Base-by-base conservation (phyloP, 2,113 vertebrate genomes). In the Paralichthys olivaceus region DNA sequence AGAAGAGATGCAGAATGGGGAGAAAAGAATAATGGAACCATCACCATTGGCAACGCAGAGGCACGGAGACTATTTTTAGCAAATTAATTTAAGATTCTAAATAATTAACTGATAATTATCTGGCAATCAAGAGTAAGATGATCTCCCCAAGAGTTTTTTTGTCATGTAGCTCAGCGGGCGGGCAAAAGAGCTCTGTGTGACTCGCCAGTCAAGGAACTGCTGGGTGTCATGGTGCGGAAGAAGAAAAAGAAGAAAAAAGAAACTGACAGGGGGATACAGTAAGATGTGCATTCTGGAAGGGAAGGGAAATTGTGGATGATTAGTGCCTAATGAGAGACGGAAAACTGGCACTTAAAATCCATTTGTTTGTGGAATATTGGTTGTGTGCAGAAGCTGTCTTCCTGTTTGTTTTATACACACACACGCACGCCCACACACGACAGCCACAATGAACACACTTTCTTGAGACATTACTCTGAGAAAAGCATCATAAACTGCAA, bases 51-150 rank as follows among this genome's bases (percentile, higher is more conserved):
- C 89, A 91, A 93, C 90, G 58, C 87, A 79, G 72, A 78, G 84
- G 80, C 89, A 86, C 74, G 81, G 79, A 68, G 78, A 79, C 94
- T 94, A 95, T 95, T 94, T 95, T 93, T 94, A 93, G 94, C 88
- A 91, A 93, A 94, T 94, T 94, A 92, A 95, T 94, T 93, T 94
- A 94, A 94, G 91, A 83, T 90, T 92, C 92, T 94, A 94, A 95
- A 95, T 95, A 95, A 95, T 95, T 94, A 95, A 94, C 91, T 93
- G 93, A 93, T 95, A 94, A 94, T 95, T 93, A 94, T 94, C 93
- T 94, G 92, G 92, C 93, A 94, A 95, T 95, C 94, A 94, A 91
- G 81, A 83, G 84, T 83, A 86, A 93, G 93, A 95, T 91, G 90
- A 93, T 93, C 91, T 90, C 81, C 78, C 83, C 69, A 5, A 77